Evolutionary conservation across 2,888 invertebrate genomes (phyloP).

Genomic region (Hirudinaria manillensis): DNA sequence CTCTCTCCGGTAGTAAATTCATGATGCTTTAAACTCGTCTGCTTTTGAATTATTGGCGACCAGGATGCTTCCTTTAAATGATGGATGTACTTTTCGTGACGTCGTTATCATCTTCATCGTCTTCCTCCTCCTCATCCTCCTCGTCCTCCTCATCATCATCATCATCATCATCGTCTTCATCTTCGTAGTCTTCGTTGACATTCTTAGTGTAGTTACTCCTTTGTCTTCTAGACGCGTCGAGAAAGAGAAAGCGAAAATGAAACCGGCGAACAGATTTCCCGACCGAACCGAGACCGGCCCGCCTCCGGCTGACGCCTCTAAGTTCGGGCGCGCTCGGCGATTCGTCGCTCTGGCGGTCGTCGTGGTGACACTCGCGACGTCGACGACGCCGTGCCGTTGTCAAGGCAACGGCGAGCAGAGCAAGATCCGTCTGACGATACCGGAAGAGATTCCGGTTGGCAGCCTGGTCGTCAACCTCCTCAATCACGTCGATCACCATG

Average conservation of each 20-base stretch:
- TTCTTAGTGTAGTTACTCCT: background rate
- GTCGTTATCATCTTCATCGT: background rate
- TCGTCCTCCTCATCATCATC: background rate
- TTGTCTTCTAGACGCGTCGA: no score
- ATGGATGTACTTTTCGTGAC: no score
- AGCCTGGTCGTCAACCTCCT: constrained; percentile 12
- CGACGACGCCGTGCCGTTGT: background rate
- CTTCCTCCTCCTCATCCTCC: constrained; percentile 15
- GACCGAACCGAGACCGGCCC: background rate
- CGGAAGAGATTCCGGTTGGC: constrained; percentile 24
- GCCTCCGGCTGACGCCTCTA: background rate
- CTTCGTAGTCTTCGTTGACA: constrained; percentile 14
- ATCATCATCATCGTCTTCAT: background rate
- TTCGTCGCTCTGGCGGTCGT: background rate
- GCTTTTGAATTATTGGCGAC: no score
- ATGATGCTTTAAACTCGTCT: no score
- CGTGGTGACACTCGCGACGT: background rate
- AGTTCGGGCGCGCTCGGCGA: background rate
- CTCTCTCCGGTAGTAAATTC: no score
- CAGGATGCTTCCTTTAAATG: no score
- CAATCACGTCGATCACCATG: constrained; percentile 13
- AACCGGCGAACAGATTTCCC: background rate
- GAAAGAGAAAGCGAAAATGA: background rate
- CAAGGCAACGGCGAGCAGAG: background rate
- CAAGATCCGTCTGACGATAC: background rate